Conservation (phyloP, 2,113 vertebrate species). For the Seriola rivoliana region DNA sequence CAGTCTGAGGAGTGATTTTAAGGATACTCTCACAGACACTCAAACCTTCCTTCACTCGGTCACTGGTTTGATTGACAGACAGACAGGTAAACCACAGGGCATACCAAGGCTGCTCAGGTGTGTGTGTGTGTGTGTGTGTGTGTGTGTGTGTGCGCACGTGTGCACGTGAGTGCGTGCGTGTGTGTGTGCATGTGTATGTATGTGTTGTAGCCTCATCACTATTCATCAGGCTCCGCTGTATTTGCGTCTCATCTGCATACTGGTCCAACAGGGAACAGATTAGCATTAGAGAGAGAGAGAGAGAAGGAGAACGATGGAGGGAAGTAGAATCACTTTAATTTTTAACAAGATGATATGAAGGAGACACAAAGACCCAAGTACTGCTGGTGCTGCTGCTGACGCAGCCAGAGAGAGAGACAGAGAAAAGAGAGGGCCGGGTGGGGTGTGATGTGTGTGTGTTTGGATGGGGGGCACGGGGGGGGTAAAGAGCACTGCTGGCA, state of each 20-base stretch:
- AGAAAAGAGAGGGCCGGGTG: slow-evolving; percentile 34
- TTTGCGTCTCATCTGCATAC: slow-evolving; percentile 85
- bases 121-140: slow-evolving; percentile 49
- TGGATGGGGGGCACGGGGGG: background rate
- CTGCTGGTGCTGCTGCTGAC: slow-evolving; percentile 75
- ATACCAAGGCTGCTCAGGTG: slow-evolving; percentile 76
- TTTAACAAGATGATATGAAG: slow-evolving; percentile 87
- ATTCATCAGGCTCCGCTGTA: slow-evolving; percentile 78
- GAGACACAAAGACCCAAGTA: slow-evolving; percentile 81
- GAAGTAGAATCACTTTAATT: slow-evolving; percentile 84
- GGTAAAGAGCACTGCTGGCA: slow-evolving; percentile 51
- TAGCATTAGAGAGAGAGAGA: slow-evolving; percentile 82
- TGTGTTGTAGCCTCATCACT: slow-evolving; percentile 74
- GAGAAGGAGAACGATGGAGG: slow-evolving; percentile 63
- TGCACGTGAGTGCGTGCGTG: slow-evolving; percentile 38
- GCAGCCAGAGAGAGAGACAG: slow-evolving; percentile 66
- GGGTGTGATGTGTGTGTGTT: slow-evolving; percentile 21
- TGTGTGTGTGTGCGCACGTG: slow-evolving; percentile 39
- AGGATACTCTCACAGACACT: slow-evolving; percentile 19
- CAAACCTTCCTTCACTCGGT: slow-evolving; percentile 42
- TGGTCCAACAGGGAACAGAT: slow-evolving; percentile 84
- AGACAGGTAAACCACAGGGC: slow-evolving; percentile 84
- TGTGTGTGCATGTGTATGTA: slow-evolving; percentile 36
- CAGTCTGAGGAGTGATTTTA: slow-evolving; percentile 15
- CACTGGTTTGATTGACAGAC: slow-evolving; percentile 81